Base-by-base conservation (phyloP, 2,797 vertebrate species). In the Anableps anableps region DNA sequence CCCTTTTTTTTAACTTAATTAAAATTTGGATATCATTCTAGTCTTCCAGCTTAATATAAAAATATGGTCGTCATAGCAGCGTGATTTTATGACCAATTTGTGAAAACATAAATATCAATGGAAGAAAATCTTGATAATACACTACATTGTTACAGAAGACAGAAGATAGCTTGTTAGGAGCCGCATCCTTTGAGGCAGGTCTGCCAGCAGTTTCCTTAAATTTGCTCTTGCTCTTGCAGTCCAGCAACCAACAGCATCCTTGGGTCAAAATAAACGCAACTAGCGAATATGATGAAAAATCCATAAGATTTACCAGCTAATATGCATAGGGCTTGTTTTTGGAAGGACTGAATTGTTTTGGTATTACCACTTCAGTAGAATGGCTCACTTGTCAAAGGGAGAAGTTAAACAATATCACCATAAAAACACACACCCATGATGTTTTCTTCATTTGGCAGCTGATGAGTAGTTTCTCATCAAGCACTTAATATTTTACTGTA, bases 141-240 rank as follows among this genome's bases (percentile, higher is more conserved):
- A 34, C 14, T 45, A 38, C 47, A 53, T 41, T 78, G 19, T 71
- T 31, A 31, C 9, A 3, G 38, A n/a, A n/a, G n/a, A n/a, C n/a
- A 9, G 34, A 51, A 29, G 4, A 26, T 31, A 53, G 53, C 47
- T 41, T 62, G 29, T 78, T 72, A n/a, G 76, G 8, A 62, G 31
- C 1, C 50, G 17, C 14, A 4, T 50, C 31, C 13, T 51, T 9
- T 17, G 60, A 51, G 62, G 7, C 23, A 41, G 31, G 23, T 79
- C 55, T 29, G 16, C 53, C 4, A 48, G 21, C 43, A 79, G 31
- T 79, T 79, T 72, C 53, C 72, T 38, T 50, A 62, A 34, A 72
- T 73, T 50, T 73, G 53, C n/a, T 29, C 26, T 11, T n/a, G 70
- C 29, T 16, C 31, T 41, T 2, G 11, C 76, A 38, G 31, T 31